These are phyloP conservation scores for Crepidodera aurea DNA, from an alignment of 2,888 invertebrate species.

Conservation along the genomic window DNA sequence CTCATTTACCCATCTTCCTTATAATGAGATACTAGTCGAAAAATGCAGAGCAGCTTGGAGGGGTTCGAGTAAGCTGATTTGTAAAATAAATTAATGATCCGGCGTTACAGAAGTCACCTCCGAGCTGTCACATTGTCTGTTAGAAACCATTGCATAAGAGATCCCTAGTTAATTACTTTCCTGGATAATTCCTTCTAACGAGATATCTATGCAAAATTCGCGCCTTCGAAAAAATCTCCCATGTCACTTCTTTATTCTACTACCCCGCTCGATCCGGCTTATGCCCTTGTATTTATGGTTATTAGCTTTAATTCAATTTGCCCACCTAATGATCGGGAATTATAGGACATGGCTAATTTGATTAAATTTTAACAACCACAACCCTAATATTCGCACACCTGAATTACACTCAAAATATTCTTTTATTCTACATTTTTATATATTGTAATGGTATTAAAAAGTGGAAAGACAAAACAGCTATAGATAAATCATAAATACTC, in stretches of 20 bases:
- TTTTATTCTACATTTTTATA: background rate
- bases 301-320: slow-evolving; percentile 32
- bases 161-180: slow-evolving; percentile 61
- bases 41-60: slow-evolving; percentile 56
- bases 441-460: background rate
- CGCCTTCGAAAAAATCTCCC: slow-evolving; percentile 43
- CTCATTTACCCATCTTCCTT: slow-evolving; percentile 56
- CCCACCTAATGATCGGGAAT: slow-evolving; percentile 23
- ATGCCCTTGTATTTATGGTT: slow-evolving; percentile 36
- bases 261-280: slow-evolving; percentile 30
- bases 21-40: slow-evolving; percentile 57
- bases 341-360: slow-evolving; percentile 16
- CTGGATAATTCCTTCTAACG: slow-evolving; percentile 60
- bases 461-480: too few species aligned
- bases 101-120: slow-evolving; percentile 61
- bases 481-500: too few species aligned
- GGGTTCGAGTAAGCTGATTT: slow-evolving; percentile 62
- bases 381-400: background rate
- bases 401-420: background rate
- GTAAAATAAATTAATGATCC: slow-evolving; percentile 63
- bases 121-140: slow-evolving; percentile 61
- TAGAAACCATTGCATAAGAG: slow-evolving; percentile 54
- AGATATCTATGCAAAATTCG: slow-evolving; percentile 60
- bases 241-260: slow-evolving; percentile 39
- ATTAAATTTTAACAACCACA: slow-evolving; percentile 7